phyloP scores from a whole-genome alignment of 2,797 vertebrate genomes.

The Tadarida brasiliensis region DNA sequence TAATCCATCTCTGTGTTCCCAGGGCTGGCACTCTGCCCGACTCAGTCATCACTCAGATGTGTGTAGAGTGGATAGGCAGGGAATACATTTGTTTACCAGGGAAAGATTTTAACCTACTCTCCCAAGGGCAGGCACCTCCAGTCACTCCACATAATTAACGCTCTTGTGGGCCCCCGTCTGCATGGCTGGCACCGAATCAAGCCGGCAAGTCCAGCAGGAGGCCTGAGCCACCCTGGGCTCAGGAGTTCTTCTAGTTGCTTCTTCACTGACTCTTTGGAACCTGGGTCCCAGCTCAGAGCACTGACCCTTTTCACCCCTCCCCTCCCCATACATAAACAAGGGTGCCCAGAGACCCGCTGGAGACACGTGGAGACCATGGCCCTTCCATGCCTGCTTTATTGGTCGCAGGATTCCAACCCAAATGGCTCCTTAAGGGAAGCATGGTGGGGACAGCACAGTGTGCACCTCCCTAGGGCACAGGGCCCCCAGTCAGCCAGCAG shows the following conservation, averaged over 20 bases:
- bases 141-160: background rate
- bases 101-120: background rate
- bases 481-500: background rate
- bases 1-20: background rate
- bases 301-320: background rate
- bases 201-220: background rate
- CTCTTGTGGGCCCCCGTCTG: background rate
- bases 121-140: background rate
- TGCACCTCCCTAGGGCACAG: fast-evolving
- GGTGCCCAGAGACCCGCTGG: background rate
- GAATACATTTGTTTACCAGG: conserved; percentile 45
- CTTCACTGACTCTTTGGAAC: background rate
- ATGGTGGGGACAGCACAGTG: background rate
- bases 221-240: background rate
- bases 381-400: background rate
- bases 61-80: background rate
- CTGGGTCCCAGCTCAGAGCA: background rate
- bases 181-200: background rate
- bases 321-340: background rate
- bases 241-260: background rate
- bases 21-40: background rate
- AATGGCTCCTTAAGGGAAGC: background rate
- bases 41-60: background rate
- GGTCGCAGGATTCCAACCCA: background rate
- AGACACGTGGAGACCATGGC: background rate